Evolutionary conservation across 1,140 invertebrate species (phyloP), one percentile per base, ranked within the genome.

Genomic region (Drosophila pallidifrons): DNA sequence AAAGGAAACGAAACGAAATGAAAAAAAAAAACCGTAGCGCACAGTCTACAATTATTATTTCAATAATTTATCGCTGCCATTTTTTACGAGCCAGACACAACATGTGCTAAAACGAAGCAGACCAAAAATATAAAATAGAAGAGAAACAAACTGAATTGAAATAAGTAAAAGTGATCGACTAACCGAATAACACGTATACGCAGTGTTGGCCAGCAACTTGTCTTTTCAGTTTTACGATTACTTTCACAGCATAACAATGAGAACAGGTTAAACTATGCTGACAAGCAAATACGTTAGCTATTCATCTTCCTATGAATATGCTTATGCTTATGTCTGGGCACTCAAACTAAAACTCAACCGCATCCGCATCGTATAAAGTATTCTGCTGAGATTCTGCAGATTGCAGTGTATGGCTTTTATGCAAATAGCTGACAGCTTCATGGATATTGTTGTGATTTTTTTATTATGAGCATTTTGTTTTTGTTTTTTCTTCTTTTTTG

Each of bases 361-460:
- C 8, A 52, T 38, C 6, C 25, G 41, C 20, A 11, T 38, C 49
- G 8, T 49, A 16, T 8, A 15, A 13, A 52, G 64, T 58, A 16
- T 41, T 51, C 43, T 25, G 47, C 20, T 66, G 38, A 55, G 20
- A 38, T 55, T 28, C 38, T 20, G 52, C 43, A 52, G 13, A 1
- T 7, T 69, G 55, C 55, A 69, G 46, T 45, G 46, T 45, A 10
- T 47, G 32, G 13, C 25, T 58, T 51, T 70, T 63, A 70, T 70
- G 67, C 67, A 70, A 70, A 70, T 70, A 32, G 58, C 58, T 61
- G 28, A 70, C 25, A 54, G 58, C 49, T 70, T 63, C 13, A 8
- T 69, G 59, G 46, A 60, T 69, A 45, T 35, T 63, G 32, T 61
- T 63, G 49, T 54, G 46, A 52, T 63, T 32, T 35, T 52, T 43